Conservation (phyloP, 2,797 vertebrate species). For the Glossophaga mutica region DNA sequence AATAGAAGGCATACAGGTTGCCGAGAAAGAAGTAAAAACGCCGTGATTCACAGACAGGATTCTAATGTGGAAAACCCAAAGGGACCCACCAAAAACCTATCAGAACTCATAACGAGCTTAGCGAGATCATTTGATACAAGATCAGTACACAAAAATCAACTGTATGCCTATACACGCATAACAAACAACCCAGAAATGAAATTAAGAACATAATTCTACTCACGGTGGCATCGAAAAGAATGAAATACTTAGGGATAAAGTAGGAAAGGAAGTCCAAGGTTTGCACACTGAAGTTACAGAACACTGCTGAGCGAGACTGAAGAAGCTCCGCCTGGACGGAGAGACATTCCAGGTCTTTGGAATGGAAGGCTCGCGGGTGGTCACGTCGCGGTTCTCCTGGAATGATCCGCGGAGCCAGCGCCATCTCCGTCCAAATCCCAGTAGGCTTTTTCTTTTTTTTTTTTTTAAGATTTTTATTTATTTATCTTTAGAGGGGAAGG, state of each 20-base stretch:
- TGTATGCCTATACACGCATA: not conserved
- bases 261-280: not conserved
- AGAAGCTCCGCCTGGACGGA: not conserved
- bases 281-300: not conserved
- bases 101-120: not conserved
- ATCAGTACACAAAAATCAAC: not conserved
- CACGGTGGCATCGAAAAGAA: not conserved
- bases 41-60: not conserved
- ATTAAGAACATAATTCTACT: not conserved
- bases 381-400: not conserved
- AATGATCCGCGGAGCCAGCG: not conserved
- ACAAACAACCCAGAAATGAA: not conserved
- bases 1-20: not conserved
- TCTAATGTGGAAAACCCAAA: not conserved
- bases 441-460: not conserved
- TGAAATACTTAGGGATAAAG: not conserved
- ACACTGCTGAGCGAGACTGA: not conserved
- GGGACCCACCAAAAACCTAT: not conserved
- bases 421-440: not conserved
- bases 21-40: not conserved
- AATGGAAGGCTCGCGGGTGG: not conserved
- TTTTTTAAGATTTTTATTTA: too few relatives aligned
- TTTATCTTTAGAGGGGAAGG: too few relatives aligned
- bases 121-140: not conserved
- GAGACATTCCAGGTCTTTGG: not conserved